phyloP scores from a whole-genome alignment of 2,113 vertebrate genomes.

The Albula goreensis region DNA sequence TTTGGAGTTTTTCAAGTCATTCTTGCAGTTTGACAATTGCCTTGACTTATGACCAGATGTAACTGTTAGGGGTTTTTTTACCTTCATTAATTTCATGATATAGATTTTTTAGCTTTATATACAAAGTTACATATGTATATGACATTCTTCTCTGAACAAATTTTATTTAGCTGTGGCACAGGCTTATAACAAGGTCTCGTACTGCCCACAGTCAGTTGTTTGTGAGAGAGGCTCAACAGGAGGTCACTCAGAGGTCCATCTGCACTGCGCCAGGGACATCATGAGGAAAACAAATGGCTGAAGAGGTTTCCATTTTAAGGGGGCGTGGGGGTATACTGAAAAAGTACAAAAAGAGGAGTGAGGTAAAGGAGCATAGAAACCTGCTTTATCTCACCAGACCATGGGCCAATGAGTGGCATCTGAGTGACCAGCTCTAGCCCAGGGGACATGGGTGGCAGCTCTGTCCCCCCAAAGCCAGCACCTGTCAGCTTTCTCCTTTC shows the following conservation, averaged over 20 bases:
- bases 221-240: neutral
- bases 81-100: neutral
- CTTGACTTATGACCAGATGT: too few species aligned
- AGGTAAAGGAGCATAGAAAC: neutral
- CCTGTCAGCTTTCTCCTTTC: neutral
- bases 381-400: neutral
- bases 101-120: too few species aligned
- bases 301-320: neutral
- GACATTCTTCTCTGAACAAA: too few species aligned
- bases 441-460: neutral
- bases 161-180: too few species aligned
- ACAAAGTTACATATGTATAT: too few species aligned
- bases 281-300: neutral
- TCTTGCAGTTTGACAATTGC: too few species aligned
- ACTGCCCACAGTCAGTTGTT: neutral
- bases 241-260: neutral
- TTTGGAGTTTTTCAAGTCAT: too few species aligned
- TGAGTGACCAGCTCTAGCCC: neutral
- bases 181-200: neutral
- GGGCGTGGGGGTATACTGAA: neutral
- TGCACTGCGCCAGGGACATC: neutral
- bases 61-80: too few species aligned
- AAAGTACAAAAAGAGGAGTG: neutral
- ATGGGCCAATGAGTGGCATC: neutral
- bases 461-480: neutral